Base-by-base conservation (phyloP, 2,888 invertebrate genomes). In the Caenorhabditis virilis region DNA sequence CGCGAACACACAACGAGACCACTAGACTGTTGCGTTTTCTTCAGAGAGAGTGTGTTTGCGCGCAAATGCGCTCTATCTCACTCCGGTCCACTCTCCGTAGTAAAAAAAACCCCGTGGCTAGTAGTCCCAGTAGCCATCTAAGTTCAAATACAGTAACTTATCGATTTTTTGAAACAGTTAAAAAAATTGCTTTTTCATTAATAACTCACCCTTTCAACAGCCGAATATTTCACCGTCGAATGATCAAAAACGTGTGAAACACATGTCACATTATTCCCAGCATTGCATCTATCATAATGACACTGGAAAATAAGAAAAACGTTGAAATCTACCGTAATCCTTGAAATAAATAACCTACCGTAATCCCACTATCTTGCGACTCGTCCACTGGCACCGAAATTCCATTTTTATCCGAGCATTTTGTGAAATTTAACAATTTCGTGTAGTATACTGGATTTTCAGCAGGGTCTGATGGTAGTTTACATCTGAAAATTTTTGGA, bases 141-240 rank as follows among this genome's bases (percentile, higher is more conserved):
- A n/a, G 6, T 25, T 25, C 20, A 43, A 43, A n/a, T 7, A 6
- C 3, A 25, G 6, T 11, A 42, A 30, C 16, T 30, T 30, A 30
- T 18, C 33, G 9, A 45, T 25, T 25, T 20, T 45, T 26, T 26
- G 36, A 18, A 13, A 16, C 35, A 35, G 26, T 16, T 38, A 15
- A 33, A 13, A 20, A 39, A 25, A 48, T 25, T 22, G 35, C 11
- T 30, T 9, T 9, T 9, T 30, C 30, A 13, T 30, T 30, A n/a
- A n/a, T n/a, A 25, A 49, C 66, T 53, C 39, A 80, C 80, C 45
- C 76, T 66, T 25, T 80, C 71, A 15, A 79, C 55, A 13, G 82
- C 82, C 6, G 82, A 71, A 45, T 74, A 70, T 23, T 65, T 63
- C 18, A 78, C 77, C 43, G 68, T 59, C 1, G 72, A 67, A n/a